These are phyloP conservation scores for Neoniphon sammara DNA, from an alignment of 2,797 vertebrate genomes.

Conservation along the genomic window DNA sequence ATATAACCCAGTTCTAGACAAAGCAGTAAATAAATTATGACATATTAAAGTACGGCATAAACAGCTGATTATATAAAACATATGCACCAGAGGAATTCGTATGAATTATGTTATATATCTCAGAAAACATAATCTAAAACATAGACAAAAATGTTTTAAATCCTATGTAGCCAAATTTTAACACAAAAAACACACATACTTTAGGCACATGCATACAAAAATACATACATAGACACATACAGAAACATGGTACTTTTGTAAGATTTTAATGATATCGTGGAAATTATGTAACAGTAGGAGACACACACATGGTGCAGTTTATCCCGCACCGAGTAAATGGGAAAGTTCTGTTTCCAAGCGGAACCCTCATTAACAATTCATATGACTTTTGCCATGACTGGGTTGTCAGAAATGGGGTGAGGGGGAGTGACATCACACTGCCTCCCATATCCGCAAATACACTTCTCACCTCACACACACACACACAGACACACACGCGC, in stretches of 20 bases:
- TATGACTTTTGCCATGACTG: constrained; percentile 50
- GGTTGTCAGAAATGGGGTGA: constrained; percentile 27
- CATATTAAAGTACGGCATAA: too few relatives aligned
- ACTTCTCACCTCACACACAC: constrained; percentile 49
- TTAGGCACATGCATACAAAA: background rate
- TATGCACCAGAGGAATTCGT: too few relatives aligned
- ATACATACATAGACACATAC: background rate
- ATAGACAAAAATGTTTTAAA: too few relatives aligned
- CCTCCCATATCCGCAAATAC: constrained; percentile 32
- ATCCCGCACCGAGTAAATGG: constrained; percentile 65
- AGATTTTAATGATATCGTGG: constrained; percentile 55
- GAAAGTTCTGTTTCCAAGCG: constrained; percentile 69
- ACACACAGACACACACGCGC: constrained; percentile 36
- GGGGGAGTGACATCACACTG: constrained; percentile 39
- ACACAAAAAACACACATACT: too few relatives aligned
- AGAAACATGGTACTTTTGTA: background rate
- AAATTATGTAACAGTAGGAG: constrained; percentile 40
- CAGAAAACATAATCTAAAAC: too few relatives aligned
- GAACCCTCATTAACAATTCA: constrained; percentile 70
- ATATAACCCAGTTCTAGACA: too few relatives aligned
- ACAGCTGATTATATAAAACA: too few relatives aligned
- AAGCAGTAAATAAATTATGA: too few relatives aligned
- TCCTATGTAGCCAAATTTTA: too few relatives aligned
- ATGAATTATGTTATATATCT: too few relatives aligned
- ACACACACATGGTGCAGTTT: constrained; percentile 31